Base-by-base conservation (phyloP, 2,113 vertebrate genomes). In the Epinephelus moara region DNA sequence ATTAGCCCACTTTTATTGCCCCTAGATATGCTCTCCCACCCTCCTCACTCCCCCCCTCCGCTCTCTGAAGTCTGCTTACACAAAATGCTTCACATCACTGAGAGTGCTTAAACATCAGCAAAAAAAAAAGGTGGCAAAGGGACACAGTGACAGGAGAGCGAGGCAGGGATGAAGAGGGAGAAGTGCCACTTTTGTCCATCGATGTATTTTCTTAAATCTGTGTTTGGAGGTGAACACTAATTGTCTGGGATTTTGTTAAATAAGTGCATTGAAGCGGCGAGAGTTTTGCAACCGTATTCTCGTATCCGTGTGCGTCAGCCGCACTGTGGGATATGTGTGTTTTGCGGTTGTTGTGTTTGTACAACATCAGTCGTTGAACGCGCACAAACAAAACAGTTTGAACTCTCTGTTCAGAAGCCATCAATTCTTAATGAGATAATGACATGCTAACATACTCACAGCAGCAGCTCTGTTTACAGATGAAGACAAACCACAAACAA, bases 351-450 rank as follows among this genome's bases (percentile, higher is more conserved):
- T 93, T 87, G 81, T 90, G 87, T 93, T 93, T 92, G 89, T 76
- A 85, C 75, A 89, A 77, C 88, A 75, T 45, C 50, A 68, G 83
- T 86, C 69, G 82, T 33, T 52, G 66, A 84, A 79, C 14, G 59
- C 85, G 81, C 71, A 33, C 85, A 93, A 93, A 91, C 93, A 90
- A 82, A 93, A 87, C 93, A 83, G 87, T 88, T 89, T 83, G 85
- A 90, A 84, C 69, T 88, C 67, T 75, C 80, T 15, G 78, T 55
- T 80, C 91, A 83, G 85, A 92, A 91, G 85, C 90, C 90, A 91
- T 94, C 91, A 90, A 91, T 94, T 91, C 88, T 91, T 95, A 95
- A 93, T 94, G 93, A 94, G 94, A 85, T 94, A 93, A 95, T 94
- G 90, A 91, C 89, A 90, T 60, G 87, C 79, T 91, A 81, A 90